Evolutionary conservation across 2,888 invertebrate species (phyloP).

Genomic region (Allygus modestus): DNA sequence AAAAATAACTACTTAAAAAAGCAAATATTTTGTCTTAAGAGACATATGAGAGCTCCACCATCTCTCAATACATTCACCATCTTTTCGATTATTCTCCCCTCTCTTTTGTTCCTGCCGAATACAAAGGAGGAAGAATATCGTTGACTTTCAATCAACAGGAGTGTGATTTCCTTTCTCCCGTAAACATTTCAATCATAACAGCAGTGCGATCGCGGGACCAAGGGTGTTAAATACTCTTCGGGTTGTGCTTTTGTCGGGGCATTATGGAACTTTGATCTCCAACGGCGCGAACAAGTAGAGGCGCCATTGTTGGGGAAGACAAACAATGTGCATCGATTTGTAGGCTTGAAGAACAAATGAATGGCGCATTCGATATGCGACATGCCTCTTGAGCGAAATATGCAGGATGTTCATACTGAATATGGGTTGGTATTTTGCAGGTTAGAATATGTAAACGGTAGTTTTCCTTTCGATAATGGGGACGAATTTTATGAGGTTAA

Average conservation of each 20-base stretch:
- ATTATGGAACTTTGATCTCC: background rate
- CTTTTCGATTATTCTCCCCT: conserved; percentile 26
- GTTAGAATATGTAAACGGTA: too few species aligned
- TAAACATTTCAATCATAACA: conserved; percentile 30
- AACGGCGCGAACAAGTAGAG: background rate
- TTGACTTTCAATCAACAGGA: conserved; percentile 27
- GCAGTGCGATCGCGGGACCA: conserved; percentile 3
- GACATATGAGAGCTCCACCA: too few species aligned
- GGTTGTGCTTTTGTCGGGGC: background rate
- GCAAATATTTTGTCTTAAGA: too few species aligned
- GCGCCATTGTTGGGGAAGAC: conserved; percentile 4
- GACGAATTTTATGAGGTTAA: too few species aligned
- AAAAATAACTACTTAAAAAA: too few species aligned
- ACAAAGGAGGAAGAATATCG: conserved; percentile 5
- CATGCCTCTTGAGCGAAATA: background rate
- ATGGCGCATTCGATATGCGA: background rate
- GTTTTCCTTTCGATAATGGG: too few species aligned
- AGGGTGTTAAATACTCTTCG: background rate
- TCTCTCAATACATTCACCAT: background rate
- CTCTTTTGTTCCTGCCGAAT: background rate
- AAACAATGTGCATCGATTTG: conserved; percentile 26
- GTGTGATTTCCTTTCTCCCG: conserved; percentile 18
- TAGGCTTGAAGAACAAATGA: conserved; percentile 16
- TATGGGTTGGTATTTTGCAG: too few species aligned
- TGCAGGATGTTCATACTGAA: background rate